phyloP scores from a whole-genome alignment of 2,797 vertebrate genomes.

The Hemibagrus guttatus region DNA sequence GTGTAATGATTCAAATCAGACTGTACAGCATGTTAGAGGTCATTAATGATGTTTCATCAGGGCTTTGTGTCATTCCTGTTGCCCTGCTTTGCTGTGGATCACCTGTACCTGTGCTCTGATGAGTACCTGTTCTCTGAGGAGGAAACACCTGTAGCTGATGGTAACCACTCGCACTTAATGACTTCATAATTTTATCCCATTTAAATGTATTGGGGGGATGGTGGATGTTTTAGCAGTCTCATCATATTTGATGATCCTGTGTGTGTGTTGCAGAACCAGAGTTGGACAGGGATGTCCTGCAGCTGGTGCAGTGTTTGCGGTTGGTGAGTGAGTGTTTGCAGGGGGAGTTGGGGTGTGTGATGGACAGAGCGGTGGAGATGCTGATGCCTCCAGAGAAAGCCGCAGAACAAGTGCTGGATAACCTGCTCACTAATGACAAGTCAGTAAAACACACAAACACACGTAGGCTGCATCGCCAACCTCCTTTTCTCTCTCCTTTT shows the following conservation, averaged over 20 bases:
- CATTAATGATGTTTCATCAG: constrained; percentile 63
- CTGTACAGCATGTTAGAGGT: too few relatives aligned
- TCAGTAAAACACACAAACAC: constrained; percentile 64
- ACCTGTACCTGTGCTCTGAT: constrained; percentile 88
- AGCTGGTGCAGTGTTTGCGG: constrained; percentile 89
- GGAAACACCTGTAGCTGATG: constrained; percentile 84
- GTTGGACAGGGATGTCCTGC: constrained; percentile 82
- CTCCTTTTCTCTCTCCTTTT: neutral
- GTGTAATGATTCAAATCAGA: neutral
- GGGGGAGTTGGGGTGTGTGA: constrained; percentile 84
- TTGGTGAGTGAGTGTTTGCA: constrained; percentile 84
- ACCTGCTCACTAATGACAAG: constrained; percentile 86
- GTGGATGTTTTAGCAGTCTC: neutral
- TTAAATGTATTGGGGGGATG: neutral
- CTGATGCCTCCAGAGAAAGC: constrained; percentile 87
- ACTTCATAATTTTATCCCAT: neutral
- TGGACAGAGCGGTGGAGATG: constrained; percentile 89
- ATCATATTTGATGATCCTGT: neutral
- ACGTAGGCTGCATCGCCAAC: neutral
- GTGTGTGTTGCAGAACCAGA: constrained; percentile 77
- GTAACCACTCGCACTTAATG: neutral
- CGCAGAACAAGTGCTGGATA: constrained; percentile 87
- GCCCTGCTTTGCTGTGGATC: constrained; percentile 90
- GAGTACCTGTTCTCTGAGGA: constrained; percentile 86
- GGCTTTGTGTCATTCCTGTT: constrained; percentile 88